Evolutionary conservation across 2,113 vertebrate species (phyloP).

Genomic region (Psettodes erumei): DNA sequence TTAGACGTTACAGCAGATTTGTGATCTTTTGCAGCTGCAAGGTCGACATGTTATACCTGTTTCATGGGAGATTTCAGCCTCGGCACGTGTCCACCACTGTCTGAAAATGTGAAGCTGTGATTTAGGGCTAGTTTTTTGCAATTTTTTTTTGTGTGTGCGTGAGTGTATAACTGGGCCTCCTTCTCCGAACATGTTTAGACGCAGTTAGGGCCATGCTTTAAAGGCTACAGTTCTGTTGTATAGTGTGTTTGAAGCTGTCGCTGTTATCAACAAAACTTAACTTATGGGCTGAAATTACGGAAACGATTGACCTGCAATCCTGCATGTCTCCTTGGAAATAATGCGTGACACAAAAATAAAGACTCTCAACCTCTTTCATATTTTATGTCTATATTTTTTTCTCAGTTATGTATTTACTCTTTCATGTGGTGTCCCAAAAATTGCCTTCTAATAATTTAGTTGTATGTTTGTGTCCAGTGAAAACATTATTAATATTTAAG

Average conservation of each 20-base stretch:
- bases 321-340: slow-evolving; percentile 80
- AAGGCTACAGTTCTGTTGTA: slow-evolving; percentile 67
- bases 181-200: slow-evolving; percentile 52
- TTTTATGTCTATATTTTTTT: background rate
- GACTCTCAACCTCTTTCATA: slow-evolving; percentile 68
- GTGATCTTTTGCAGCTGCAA: slow-evolving; percentile 21
- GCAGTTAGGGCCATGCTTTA: slow-evolving; percentile 59
- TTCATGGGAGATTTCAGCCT: slow-evolving; percentile 41
- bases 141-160: background rate
- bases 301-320: slow-evolving; percentile 77
- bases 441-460: background rate
- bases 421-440: background rate
- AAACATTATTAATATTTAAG: background rate
- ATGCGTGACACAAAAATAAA: slow-evolving; percentile 80
- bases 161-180: slow-evolving; percentile 39
- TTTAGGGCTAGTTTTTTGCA: slow-evolving; percentile 67
- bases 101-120: slow-evolving; percentile 77
- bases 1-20: slow-evolving; percentile 7
- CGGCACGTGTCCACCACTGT: slow-evolving; percentile 60
- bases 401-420: background rate
- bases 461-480: background rate
- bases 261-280: slow-evolving; percentile 66
- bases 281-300: slow-evolving; percentile 65
- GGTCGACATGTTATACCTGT: slow-evolving; percentile 13
- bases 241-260: slow-evolving; percentile 70